Base-by-base conservation (phyloP, 2,888 invertebrate genomes). In the Thelaira solivaga region DNA sequence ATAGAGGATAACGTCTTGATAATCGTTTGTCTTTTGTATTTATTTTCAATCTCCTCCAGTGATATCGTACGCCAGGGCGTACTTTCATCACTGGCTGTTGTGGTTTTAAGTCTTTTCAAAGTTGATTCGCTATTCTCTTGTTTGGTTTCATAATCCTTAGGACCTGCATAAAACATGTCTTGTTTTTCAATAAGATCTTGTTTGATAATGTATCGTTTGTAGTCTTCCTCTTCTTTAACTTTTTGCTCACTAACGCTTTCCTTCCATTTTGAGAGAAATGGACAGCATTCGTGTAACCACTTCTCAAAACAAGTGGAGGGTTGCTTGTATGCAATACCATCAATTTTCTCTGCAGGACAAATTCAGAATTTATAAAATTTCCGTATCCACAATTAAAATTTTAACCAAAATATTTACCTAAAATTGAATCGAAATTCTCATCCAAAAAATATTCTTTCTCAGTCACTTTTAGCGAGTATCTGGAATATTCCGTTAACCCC, bases 101-200 rank as follows among this genome's bases (percentile, higher is more conserved):
- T 2, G 8, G 47, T 7, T 6, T 7, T 13, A 6, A 24, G 20
- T 11, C 18, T 39, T 13, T 47, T 6, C 10, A 57, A 26, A 1
- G 59, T 1, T 10, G 47, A 36, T 8, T 36, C 43, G 3, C 13
- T 7, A 1, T 13, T 39, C 13, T 61, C 1, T 18, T 43, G 20
- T 8, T 26, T 29, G 3, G 10, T 7, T 4, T 41, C 47, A 24
- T 84, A 85, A 0, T 83, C 82, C 0, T 81, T 82, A 0, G 82
- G 82, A 0, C 87, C 87, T 0, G 83, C 84, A 20, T 92, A 94
- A 87, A 94, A 93, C 61, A 94, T 93, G 84, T 95, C 94, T 80
- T 93, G 92, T 55, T 93, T 90, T 84, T 93, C 93, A 81, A 94
- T 88, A 0, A 93, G 93, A 80, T 85, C 84, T 2, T 83, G 76